These are phyloP conservation scores for Saccostrea cuccullata DNA, from an alignment of 1,140 invertebrate species.

Conservation along the genomic window DNA sequence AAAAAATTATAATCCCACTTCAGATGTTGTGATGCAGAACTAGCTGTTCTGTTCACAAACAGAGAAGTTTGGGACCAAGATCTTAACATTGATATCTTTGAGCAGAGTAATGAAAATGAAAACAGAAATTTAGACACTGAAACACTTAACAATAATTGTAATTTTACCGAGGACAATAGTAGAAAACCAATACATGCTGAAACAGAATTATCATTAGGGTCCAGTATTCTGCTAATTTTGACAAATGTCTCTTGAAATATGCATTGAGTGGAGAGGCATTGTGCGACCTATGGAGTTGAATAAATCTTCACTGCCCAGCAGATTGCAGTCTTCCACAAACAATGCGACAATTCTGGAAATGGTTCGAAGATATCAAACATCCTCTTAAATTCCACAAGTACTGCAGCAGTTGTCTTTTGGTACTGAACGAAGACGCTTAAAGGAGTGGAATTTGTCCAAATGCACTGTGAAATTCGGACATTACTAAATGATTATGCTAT, in stretches of 20 bases:
- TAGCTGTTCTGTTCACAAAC: too few relatives aligned
- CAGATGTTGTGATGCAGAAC: too few relatives aligned
- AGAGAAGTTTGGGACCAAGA: too few relatives aligned
- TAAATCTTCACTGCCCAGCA: neutral
- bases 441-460: neutral
- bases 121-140: too few relatives aligned
- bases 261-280: constrained; percentile 14
- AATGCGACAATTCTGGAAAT: constrained; percentile 1
- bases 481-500: neutral
- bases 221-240: constrained; percentile 35
- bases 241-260: neutral
- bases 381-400: constrained; percentile 25
- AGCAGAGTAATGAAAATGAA: too few relatives aligned
- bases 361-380: neutral
- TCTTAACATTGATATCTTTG: too few relatives aligned
- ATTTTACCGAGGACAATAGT: too few relatives aligned
- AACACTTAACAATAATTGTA: too few relatives aligned
- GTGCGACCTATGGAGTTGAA: neutral
- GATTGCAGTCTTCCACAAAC: neutral
- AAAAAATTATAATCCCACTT: too few relatives aligned
- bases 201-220: neutral
- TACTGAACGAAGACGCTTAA: neutral
- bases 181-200: neutral
- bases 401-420: neutral
- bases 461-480: neutral